Conservation (phyloP, 2,113 vertebrate genomes). For the Ceratotherium simum region DNA sequence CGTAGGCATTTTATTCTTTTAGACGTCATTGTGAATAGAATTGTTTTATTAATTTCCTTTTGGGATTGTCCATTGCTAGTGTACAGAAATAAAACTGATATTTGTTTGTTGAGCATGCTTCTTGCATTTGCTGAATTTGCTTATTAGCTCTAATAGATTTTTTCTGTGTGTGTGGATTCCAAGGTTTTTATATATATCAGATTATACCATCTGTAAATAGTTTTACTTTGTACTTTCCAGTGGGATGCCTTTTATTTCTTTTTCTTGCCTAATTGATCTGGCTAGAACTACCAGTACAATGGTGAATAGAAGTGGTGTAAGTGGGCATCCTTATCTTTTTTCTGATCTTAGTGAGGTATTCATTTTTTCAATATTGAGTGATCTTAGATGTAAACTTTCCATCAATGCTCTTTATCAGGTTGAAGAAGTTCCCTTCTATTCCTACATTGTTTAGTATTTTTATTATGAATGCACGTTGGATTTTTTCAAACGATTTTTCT, state of each 20-base stretch:
- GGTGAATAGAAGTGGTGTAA: background rate
- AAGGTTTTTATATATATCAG: background rate
- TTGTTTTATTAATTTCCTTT: background rate
- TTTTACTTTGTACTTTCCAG: background rate
- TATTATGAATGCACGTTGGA: background rate
- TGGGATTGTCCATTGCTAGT: background rate
- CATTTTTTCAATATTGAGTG: background rate
- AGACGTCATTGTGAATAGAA: background rate
- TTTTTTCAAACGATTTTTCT: background rate
- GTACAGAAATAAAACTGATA: background rate
- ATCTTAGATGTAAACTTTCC: background rate
- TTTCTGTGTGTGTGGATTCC: background rate
- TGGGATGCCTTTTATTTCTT: background rate
- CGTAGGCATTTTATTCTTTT: background rate
- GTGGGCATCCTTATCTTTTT: background rate
- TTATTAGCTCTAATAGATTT: background rate
- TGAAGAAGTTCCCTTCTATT: background rate
- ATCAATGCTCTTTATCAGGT: background rate
- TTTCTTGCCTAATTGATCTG: background rate
- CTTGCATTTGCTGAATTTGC: background rate
- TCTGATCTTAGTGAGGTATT: background rate
- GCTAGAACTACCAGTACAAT: background rate
- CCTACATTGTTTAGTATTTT: background rate
- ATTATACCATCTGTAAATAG: background rate
- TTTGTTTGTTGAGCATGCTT: background rate